Evolutionary conservation across 2,113 vertebrate species (phyloP).

Genomic region (Saguinus midas): DNA sequence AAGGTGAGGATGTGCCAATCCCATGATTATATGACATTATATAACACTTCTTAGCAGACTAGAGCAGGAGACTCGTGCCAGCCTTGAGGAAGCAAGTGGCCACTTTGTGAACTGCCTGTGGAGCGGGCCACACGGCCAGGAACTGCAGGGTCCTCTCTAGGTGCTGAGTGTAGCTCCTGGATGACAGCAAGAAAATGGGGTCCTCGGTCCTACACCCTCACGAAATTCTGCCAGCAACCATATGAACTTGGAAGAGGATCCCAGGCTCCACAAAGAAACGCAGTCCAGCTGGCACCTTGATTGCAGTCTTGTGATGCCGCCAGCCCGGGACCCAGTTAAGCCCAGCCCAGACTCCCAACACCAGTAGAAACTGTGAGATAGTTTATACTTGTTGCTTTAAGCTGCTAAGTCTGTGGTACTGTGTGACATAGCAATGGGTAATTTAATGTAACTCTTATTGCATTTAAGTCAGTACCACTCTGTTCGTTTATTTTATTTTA

Average conservation of each 20-base stretch:
- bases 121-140: accelerated
- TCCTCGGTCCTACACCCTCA: background rate
- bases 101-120: background rate
- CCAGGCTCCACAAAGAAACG: background rate
- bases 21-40: background rate
- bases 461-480: background rate
- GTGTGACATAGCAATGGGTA: background rate
- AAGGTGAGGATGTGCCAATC: background rate
- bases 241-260: background rate
- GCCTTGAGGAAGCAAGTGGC: background rate
- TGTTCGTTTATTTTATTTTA: no score
- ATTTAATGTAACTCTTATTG: background rate
- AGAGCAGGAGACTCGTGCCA: background rate
- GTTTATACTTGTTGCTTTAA: background rate
- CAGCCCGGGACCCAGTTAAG: background rate
- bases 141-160: background rate
- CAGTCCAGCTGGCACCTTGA: background rate
- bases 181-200: background rate
- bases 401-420: background rate
- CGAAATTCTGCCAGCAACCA: background rate
- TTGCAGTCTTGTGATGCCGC: background rate
- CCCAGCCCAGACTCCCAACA: background rate
- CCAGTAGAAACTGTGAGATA: background rate
- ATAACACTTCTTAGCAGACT: background rate
- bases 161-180: background rate